Evolutionary conservation across 1,140 invertebrate genomes (phyloP).

Genomic region (Drosophila burlai): DNA sequence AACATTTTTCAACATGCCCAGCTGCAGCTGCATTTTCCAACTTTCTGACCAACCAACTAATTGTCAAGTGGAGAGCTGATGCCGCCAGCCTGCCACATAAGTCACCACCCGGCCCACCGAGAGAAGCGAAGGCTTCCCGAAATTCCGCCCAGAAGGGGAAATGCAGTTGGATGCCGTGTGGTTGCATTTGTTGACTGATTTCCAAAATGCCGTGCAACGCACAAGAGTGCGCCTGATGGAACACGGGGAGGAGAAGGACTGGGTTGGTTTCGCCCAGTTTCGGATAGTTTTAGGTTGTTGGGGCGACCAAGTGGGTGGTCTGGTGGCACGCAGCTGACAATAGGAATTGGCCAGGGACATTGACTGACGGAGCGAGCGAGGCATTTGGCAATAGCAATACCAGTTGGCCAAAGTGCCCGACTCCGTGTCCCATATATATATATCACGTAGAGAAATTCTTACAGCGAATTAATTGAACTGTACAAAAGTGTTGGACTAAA

Average conservation of each 20-base stretch:
- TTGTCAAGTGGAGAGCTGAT: slow-evolving; percentile 53
- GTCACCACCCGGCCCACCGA: slow-evolving; percentile 24
- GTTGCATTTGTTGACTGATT: slow-evolving; percentile 73
- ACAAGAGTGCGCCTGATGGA: slow-evolving; percentile 30
- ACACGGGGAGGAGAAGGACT: neutral
- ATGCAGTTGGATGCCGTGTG: slow-evolving; percentile 39
- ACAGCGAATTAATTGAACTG: neutral
- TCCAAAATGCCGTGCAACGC: slow-evolving; percentile 51
- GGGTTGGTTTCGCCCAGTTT: slow-evolving; percentile 11
- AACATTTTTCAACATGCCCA: slow-evolving; percentile 32
- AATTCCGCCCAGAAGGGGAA: slow-evolving; percentile 46
- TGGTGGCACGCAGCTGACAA: slow-evolving; percentile 61
- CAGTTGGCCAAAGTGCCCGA: slow-evolving; percentile 60
- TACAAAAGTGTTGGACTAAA: neutral
- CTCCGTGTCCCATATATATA: slow-evolving; percentile 31
- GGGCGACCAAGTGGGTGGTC: slow-evolving; percentile 11
- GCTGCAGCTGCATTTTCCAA: slow-evolving; percentile 51
- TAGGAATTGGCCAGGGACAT: slow-evolving; percentile 72
- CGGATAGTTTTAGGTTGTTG: slow-evolving; percentile 1
- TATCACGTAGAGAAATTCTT: neutral
- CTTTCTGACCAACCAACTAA: slow-evolving; percentile 60
- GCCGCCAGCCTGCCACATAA: slow-evolving; percentile 47
- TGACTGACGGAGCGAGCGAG: slow-evolving; percentile 26
- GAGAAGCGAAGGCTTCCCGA: slow-evolving; percentile 13
- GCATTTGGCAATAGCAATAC: slow-evolving; percentile 63